Conservation (phyloP, 2,113 vertebrate genomes). For the Hyperopisus bebe region DNA sequence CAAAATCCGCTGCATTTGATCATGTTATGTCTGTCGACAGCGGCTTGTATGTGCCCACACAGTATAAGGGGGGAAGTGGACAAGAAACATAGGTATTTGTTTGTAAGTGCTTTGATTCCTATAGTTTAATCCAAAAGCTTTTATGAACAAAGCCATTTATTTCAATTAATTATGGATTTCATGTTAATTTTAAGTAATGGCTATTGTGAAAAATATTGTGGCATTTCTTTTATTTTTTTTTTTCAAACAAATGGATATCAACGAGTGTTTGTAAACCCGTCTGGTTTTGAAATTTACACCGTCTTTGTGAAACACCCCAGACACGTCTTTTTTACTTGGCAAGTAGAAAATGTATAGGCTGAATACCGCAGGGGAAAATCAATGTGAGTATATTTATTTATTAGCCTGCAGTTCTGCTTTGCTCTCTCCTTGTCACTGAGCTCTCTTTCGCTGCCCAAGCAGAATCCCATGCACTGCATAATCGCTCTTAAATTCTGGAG, state of each 20-base stretch:
- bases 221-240: background rate
- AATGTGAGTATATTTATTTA: conserved; percentile 21
- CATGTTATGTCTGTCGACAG: background rate
- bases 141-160: background rate
- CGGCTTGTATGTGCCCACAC: background rate
- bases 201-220: background rate
- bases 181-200: background rate
- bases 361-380: conserved; percentile 1
- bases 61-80: background rate
- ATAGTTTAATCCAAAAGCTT: background rate
- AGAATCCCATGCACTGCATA: conserved; percentile 6
- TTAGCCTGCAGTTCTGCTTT: conserved; percentile 20
- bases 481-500: conserved; percentile 3
- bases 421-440: conserved; percentile 21
- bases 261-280: background rate
- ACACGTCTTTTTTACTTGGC: background rate
- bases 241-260: background rate
- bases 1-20: background rate
- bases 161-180: background rate
- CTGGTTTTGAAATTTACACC: background rate
- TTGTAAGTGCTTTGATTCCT: background rate
- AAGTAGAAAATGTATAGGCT: conserved; percentile 8
- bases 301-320: background rate
- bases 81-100: background rate
- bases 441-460: conserved; percentile 18